These are phyloP conservation scores for Rallus limicola DNA, from an alignment of 2,113 vertebrate species.

Conservation along the genomic window DNA sequence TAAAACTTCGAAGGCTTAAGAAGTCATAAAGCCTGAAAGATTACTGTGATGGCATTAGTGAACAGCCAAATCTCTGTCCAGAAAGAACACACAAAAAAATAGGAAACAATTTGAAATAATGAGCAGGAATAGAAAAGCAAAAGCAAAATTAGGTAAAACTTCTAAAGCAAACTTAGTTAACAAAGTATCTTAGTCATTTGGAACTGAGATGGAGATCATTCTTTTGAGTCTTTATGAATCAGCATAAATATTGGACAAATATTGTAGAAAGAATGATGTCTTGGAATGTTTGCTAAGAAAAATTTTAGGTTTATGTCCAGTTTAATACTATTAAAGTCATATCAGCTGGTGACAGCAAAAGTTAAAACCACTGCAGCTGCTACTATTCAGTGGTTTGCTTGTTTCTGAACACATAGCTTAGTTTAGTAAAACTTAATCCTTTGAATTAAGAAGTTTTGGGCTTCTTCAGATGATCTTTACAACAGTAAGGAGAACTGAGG, in stretches of 20 bases:
- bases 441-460: neutral
- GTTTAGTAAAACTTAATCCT: neutral
- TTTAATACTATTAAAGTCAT: neutral
- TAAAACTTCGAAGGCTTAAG: slow-evolving; percentile 78
- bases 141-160: neutral
- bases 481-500: neutral
- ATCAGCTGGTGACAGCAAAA: neutral
- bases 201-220: neutral
- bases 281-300: neutral
- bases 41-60: neutral
- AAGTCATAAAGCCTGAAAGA: slow-evolving; percentile 55
- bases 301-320: neutral
- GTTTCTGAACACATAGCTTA: neutral
- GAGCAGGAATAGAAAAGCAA: neutral
- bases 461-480: neutral
- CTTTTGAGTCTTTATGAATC: slow-evolving; percentile 27
- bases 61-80: neutral
- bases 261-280: neutral
- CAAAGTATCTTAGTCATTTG: neutral
- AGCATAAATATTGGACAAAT: neutral
- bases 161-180: neutral
- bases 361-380: neutral
- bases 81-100: neutral
- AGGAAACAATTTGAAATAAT: neutral
- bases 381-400: neutral